Conservation (phyloP, 2,113 vertebrate species). For the Nettapus auritus region DNA sequence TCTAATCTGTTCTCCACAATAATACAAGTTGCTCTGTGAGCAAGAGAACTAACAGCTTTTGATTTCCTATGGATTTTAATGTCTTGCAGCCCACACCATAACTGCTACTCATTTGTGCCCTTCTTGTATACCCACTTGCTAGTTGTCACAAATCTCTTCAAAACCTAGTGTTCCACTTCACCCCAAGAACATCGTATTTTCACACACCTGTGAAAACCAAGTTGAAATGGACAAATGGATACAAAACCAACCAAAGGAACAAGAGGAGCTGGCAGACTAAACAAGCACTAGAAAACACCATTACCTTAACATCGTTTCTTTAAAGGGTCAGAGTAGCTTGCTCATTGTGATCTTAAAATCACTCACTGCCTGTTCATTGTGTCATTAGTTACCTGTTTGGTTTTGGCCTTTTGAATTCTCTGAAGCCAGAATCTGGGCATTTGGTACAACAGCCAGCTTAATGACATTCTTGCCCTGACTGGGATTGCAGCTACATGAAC, state of each 20-base stretch:
- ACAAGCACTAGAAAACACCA: not conserved
- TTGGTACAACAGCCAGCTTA: not conserved
- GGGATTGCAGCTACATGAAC: not conserved
- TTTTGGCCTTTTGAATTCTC: not conserved
- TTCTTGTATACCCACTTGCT: not conserved
- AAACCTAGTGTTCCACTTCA: not conserved
- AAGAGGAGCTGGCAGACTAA: not conserved
- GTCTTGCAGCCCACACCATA: not conserved
- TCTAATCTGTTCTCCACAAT: slow-evolving; percentile 18
- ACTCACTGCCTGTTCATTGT: not conserved
- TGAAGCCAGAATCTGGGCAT: not conserved
- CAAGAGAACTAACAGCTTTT: not conserved
- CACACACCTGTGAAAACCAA: not conserved
- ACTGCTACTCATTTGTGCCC: not conserved
- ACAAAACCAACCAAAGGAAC: not conserved
- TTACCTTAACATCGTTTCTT: not conserved
- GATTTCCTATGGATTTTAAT: not conserved
- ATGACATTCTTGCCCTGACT: not conserved
- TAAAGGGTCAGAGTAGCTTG: not conserved
- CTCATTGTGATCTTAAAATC: not conserved
- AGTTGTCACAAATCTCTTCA: not conserved
- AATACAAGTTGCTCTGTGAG: slow-evolving; percentile 24
- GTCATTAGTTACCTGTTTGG: not conserved
- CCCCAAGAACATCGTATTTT: not conserved
- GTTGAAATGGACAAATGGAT: not conserved